phyloP scores from a whole-genome alignment of 1,140 invertebrate genomes.

The Steinernema khuongi region DNA sequence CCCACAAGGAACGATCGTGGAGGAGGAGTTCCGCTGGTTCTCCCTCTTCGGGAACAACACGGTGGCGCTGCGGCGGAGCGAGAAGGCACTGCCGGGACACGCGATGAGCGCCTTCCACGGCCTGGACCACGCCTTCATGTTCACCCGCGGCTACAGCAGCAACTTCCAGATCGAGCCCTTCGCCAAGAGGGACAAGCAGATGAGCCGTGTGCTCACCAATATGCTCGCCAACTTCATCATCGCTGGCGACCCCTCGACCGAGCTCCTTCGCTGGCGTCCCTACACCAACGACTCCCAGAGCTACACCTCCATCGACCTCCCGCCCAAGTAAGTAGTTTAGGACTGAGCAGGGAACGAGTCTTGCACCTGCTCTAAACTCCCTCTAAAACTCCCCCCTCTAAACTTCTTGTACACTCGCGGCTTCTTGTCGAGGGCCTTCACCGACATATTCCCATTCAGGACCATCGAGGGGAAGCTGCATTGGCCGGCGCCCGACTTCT shows the following conservation, averaged over 20 bases:
- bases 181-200: slow-evolving; percentile 49
- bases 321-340: slow-evolving; percentile 56
- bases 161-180: slow-evolving; percentile 54
- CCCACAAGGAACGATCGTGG: slow-evolving; percentile 45
- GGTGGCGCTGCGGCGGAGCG: slow-evolving; percentile 44
- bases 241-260: slow-evolving; percentile 50
- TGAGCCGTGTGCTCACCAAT: slow-evolving; percentile 50
- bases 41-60: slow-evolving; percentile 52
- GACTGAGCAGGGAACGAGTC: no score
- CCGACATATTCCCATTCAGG: no score
- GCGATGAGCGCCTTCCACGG: slow-evolving; percentile 52
- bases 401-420: no score
- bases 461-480: slow-evolving; percentile 50
- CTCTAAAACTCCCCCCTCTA: slow-evolving; percentile 1
- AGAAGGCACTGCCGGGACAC: slow-evolving; percentile 30
- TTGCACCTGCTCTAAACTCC: not conserved
- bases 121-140: slow-evolving; percentile 56
- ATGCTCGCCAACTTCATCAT: slow-evolving; percentile 57
- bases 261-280: slow-evolving; percentile 46
- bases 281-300: slow-evolving; percentile 40
- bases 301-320: slow-evolving; percentile 51
- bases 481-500: slow-evolving; percentile 50
- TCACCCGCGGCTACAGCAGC: slow-evolving; percentile 52
- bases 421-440: no score
- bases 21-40: slow-evolving; percentile 44